phyloP scores from a whole-genome alignment of 35 echinoderm and acorn worm genomes.

The Lytechinus pictus region DNA sequence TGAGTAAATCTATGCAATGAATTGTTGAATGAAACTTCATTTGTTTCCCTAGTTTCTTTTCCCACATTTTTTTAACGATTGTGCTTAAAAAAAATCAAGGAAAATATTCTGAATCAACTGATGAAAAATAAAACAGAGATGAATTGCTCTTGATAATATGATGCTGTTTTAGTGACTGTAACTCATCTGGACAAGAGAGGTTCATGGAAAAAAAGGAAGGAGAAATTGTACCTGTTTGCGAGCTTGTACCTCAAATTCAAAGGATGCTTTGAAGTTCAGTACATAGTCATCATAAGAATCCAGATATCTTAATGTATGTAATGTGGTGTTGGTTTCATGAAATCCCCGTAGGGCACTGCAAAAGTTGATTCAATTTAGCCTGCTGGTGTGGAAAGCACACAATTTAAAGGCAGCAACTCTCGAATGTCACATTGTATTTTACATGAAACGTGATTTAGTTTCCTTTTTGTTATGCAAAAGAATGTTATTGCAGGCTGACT shows the following conservation, averaged over 20 bases:
- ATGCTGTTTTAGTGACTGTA: not conserved
- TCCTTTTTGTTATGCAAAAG: not conserved
- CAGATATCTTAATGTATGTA: not conserved
- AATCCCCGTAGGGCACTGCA: not conserved
- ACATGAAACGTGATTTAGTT: not conserved
- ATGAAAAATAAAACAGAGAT: no score
- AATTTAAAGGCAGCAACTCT: not conserved
- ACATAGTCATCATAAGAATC: not conserved
- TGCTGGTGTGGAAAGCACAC: not conserved
- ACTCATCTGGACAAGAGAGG: not conserved
- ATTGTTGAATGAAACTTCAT: not conserved
- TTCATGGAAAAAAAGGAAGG: not conserved
- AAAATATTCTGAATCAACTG: not conserved
- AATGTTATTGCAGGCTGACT: not conserved
- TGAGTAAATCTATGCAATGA: no score
- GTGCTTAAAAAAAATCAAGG: not conserved
- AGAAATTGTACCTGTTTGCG: not conserved
- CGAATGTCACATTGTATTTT: not conserved
- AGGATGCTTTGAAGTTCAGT: not conserved
- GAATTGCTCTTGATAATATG: no score
- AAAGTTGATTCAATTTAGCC: constrained; percentile 2
- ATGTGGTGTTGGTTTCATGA: not conserved
- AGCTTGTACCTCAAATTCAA: not conserved
- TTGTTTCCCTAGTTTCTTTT: not conserved
- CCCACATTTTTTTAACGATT: not conserved